These are phyloP conservation scores for Dicranocentrus wangi DNA, from an alignment of 2,888 invertebrate species.

Conservation along the genomic window DNA sequence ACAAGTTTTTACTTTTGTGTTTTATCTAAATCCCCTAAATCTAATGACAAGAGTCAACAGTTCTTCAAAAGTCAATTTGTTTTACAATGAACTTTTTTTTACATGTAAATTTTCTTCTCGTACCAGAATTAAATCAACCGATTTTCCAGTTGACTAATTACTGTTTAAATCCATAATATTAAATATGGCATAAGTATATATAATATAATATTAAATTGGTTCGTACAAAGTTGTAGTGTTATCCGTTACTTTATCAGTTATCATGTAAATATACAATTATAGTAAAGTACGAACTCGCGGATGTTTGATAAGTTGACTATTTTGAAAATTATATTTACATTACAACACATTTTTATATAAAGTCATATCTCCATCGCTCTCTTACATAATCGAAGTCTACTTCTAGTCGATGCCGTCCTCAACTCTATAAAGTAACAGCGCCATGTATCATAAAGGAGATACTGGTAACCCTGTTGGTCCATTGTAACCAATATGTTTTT, in stretches of 20 bases:
- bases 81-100: conserved; percentile 9
- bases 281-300: neutral
- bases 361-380: conserved; percentile 15
- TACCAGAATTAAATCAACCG: neutral
- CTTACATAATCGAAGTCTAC: neutral
- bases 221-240: too few species aligned
- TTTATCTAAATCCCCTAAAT: conserved; percentile 33
- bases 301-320: conserved; percentile 30
- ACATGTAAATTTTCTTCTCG: conserved; percentile 8
- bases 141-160: conserved; percentile 18
- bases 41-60: conserved; percentile 61
- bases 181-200: conserved; percentile 4
- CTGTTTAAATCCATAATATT: neutral
- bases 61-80: conserved; percentile 42
- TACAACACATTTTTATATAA: neutral
- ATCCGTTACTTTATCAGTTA: too few species aligned
- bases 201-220: conserved; percentile 5
- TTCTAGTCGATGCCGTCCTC: too few species aligned
- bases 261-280: neutral
- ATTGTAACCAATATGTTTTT: conserved; percentile 50
- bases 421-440: conserved; percentile 40
- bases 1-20: conserved; percentile 12
- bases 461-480: conserved; percentile 65
- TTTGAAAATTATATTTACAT: conserved; percentile 23
- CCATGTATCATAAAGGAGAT: conserved; percentile 45